Base-by-base conservation (phyloP, 2,888 invertebrate species). In the Allygus modestus region DNA sequence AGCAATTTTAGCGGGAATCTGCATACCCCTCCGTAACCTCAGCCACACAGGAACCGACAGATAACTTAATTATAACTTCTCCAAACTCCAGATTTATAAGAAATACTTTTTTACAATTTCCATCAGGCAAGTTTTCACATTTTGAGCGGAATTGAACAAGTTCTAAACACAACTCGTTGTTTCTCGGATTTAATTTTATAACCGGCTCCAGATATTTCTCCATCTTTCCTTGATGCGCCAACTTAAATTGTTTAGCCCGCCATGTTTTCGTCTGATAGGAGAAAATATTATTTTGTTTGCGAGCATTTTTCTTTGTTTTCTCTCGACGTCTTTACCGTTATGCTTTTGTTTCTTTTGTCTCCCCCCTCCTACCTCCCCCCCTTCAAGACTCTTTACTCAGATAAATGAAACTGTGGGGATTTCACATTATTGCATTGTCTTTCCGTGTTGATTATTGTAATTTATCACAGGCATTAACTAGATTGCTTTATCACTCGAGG, bases 31-130 rank as follows among this genome's bases (percentile, higher is more conserved):
- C 51, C 51, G 4, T 23, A 31, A 7, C 77, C 28, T 5, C 20
- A 73, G 41, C 46, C 77, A 77, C 77, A 77, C 77, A 77, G 77
- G 77, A 28, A 77, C 46, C 73, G 23, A 20, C 77, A 41, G 77
- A 77, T 77, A 77, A 77, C 77, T 77, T 77, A 77, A 77, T 77
- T 77, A 77, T 77, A 77, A 77, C 77, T 77, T 77, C 77, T 73
- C 77, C 41, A 37, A 41, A 41, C 77, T 77, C 77, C 77, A 77
- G 77, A 77, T 77, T 77, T 77, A 77, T 77, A 77, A 77, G 77
- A 77, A 77, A 77, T 77, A 77, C 77, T 77, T 77, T 77, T 65
- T 77, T 46, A 46, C 77, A 77, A 77, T 77, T 77, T 77, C 77
- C 77, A 51, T 77, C 77, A 77, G 51, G 20, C 77, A 77, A 77